phyloP scores from a whole-genome alignment of 1,140 invertebrate species.

The Popillia japonica region DNA sequence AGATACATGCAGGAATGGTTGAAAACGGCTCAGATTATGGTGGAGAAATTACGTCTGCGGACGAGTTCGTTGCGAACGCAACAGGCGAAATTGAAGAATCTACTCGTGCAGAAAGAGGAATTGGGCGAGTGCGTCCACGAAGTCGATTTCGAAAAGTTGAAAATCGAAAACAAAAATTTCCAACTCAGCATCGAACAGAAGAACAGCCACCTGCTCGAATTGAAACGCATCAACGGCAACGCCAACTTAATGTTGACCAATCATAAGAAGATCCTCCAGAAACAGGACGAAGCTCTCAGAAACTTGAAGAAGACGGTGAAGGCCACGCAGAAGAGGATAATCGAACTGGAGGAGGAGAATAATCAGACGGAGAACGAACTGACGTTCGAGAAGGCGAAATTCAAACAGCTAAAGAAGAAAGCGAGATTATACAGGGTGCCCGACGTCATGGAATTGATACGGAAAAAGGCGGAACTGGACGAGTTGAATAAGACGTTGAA shows the following conservation, averaged over 20 bases:
- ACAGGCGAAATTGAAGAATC: constrained; percentile 54
- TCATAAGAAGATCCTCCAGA: constrained; percentile 53
- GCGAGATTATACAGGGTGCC: constrained; percentile 58
- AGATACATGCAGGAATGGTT: constrained; percentile 62
- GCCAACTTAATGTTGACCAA: constrained; percentile 52
- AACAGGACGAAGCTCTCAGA: constrained; percentile 42
- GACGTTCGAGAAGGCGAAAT: constrained; percentile 2
- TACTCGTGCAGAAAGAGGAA: constrained; percentile 57
- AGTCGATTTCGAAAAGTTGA: constrained; percentile 63
- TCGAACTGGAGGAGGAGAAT: constrained; percentile 10
- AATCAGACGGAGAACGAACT: background rate
- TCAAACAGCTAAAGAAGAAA: background rate
- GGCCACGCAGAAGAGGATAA: constrained; percentile 9
- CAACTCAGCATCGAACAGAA: constrained; percentile 59
- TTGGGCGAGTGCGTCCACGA: constrained; percentile 60
- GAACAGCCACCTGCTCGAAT: constrained; percentile 55
- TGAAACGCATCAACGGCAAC: constrained; percentile 60
- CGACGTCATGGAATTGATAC: constrained; percentile 65
- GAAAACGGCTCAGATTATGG: constrained; percentile 53
- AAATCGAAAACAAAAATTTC: constrained; percentile 61
- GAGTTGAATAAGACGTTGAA: constrained; percentile 63
- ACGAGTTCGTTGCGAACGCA: constrained; percentile 56
- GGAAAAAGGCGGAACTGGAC: constrained; percentile 62
- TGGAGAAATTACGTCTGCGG: constrained; percentile 60
- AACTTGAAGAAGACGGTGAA: constrained; percentile 19